These are phyloP conservation scores for Euleptes europaea DNA, from an alignment of 2,113 vertebrate species.

Conservation along the genomic window DNA sequence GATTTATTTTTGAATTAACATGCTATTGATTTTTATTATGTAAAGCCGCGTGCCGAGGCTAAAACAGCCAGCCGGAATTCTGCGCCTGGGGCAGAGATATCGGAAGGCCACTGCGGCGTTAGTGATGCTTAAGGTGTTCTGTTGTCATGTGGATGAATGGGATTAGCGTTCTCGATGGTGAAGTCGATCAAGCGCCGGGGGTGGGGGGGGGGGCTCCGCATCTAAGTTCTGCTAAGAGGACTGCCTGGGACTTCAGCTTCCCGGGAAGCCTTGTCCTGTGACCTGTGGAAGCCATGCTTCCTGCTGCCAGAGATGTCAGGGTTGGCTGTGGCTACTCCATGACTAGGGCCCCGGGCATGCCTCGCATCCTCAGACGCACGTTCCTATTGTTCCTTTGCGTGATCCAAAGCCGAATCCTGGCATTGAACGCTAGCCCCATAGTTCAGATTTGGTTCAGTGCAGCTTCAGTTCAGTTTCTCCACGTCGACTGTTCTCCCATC, in stretches of 20 bases:
- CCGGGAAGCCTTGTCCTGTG: neutral
- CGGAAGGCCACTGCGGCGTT: neutral
- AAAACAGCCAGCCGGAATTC: neutral
- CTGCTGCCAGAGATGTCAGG: neutral
- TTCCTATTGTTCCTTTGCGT: neutral
- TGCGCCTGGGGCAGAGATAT: neutral
- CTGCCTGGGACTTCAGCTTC: neutral
- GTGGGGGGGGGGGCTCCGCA: neutral
- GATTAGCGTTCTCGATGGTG: slow-evolving; percentile 13
- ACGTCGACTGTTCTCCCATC: too few species aligned
- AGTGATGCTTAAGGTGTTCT: neutral
- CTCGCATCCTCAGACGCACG: neutral
- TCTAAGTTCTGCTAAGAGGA: slow-evolving; percentile 7
- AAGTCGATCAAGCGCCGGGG: slow-evolving; percentile 21
- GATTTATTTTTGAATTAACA: neutral
- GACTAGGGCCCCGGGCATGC: too few species aligned
- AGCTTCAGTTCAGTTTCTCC: too few species aligned
- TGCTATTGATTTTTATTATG: neutral
- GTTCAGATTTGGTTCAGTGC: too few species aligned
- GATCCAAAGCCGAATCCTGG: neutral
- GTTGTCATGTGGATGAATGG: slow-evolving; percentile 31
- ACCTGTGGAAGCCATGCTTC: neutral
- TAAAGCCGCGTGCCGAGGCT: neutral
- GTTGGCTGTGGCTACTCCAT: neutral
- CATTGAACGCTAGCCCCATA: too few species aligned